Evolutionary conservation across 2,888 invertebrate genomes (phyloP), one percentile per base, ranked within the genome.

Genomic region (Crioceris asparagi): DNA sequence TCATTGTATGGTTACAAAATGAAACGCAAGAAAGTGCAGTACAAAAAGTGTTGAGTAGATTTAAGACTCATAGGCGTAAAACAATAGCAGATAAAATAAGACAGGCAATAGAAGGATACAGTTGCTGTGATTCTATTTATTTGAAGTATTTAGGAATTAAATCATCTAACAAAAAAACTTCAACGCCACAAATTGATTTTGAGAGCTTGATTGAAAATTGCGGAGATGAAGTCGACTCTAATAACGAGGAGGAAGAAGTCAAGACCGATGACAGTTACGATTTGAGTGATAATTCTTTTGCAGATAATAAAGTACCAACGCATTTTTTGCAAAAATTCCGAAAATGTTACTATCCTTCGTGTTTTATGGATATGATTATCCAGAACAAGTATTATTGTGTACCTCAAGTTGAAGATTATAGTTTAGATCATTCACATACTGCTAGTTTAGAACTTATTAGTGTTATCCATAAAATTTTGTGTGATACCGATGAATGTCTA

Each of bases 1-100:
- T 85, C 4, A 69, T 92, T 3, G 68, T 73, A 38, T 92, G 91
- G 90, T 56, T 92, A 2, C 72, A 75, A 49, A 71, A 75, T 51
- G 78, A 83, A 57, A 77, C 74, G 1, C 66, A 79, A 15, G 76
- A 83, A 10, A 69, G 77, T 2, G 87, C 85, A 0, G 63, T 86
- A 10, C 57, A 67, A 6, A 79, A 77, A 59, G 74, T 85, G 46
- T 53, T 85, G 18, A 70, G 72, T 0, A 66, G 75, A 44, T 58
- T 83, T 32, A 77, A 73, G 49, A 71, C 70, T 51, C 58, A 60
- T 2, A 65, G 71, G 26, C 69, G 80, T 17, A 59, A 65, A 21
- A 65, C 60, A 36, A 65, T 83, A 14, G 60, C 72, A 32, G 52
- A 58, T 1, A 70, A 75, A 44, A 77, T 86, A 10, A 69, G 75